Conservation (phyloP, 1,140 invertebrate species). For the Drosophila yakuba region DNA sequence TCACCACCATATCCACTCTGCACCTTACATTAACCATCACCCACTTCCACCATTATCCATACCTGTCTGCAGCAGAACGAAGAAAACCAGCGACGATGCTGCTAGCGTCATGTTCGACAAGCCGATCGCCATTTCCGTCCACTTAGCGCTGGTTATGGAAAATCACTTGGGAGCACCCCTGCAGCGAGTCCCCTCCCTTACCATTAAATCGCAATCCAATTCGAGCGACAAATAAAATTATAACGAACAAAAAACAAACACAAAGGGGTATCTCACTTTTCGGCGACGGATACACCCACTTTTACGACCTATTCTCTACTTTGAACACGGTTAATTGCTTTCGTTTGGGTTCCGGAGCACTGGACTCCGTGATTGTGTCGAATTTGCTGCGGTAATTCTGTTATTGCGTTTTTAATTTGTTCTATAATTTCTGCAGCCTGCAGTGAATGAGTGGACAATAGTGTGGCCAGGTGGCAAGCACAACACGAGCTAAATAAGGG, state of each 20-base stretch:
- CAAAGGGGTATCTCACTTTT: conserved; percentile 20
- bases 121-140: conserved; percentile 44
- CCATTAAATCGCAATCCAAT: conserved; percentile 14
- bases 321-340: conserved; percentile 41
- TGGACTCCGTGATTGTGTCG: conserved; percentile 9
- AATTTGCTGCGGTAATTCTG: conserved; percentile 41
- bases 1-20: background rate
- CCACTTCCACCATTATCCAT: conserved; percentile 3
- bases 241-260: conserved; percentile 34
- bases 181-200: conserved; percentile 13
- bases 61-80: conserved; percentile 55
- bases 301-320: conserved; percentile 6
- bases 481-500: background rate
- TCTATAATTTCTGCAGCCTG: conserved; percentile 21
- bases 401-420: conserved; percentile 55
- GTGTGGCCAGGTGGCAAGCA: background rate
- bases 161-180: conserved; percentile 41
- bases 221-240: conserved; percentile 36
- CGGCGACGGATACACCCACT: conserved; percentile 20
- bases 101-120: conserved; percentile 48
- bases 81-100: conserved; percentile 38
- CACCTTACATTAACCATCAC: background rate
- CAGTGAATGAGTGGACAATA: background rate
- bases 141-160: conserved; percentile 37
- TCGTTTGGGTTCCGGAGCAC: conserved; percentile 3